Evolutionary conservation across 2,888 invertebrate genomes (phyloP), one percentile per base, ranked within the genome.

Genomic region (Agrenia bidenticulata): DNA sequence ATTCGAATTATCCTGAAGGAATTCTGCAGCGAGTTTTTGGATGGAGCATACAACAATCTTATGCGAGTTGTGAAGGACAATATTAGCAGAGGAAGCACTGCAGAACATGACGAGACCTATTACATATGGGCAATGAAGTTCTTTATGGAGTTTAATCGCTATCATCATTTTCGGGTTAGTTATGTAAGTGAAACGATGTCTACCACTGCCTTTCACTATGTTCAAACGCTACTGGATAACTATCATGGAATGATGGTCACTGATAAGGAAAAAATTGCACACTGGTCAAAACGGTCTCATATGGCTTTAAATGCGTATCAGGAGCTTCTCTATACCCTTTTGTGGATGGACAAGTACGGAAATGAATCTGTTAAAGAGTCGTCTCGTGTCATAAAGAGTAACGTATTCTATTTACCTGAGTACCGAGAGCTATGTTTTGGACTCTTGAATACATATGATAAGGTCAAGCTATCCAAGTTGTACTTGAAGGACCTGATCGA

Each of bases 91-190:
- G 80, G 81, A 39, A 79, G 80, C 45, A 86, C 87, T 0, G 89
- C 89, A 78, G 86, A 87, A 61, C 87, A 93, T 79, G 97, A 97
- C 81, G 93, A 95, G 79, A 90, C 92, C 0, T 95, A 94, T 81
- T 94, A 95, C 80, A 83, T 97, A 70, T 96, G 95, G 94, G 89
- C 92, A 7, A 84, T 96, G 76, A 88, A 89, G 78, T 97, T 96
- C 82, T 97, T 97, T 81, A 95, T 97, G 94, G 93, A 94, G 81
- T 97, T 97, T 81, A 96, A 95, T 83, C 87, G 97, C 73, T 84
- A 88, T 77, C 88, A 91, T 80, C 87, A 90, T 77, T 90, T 92
- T 79, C 86, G 91, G 81, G 87, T 95, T 73, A 91, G 93, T 80
- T 84, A 92, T 77, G 89, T 96, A 75, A 92, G 94, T 80, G 96